A percentile compares a stretch with the other conserved stretches of the same genome.
phyloP scores from a whole-genome alignment of 2,797 vertebrate genomes.

The Apodemus agrarius region DNA sequence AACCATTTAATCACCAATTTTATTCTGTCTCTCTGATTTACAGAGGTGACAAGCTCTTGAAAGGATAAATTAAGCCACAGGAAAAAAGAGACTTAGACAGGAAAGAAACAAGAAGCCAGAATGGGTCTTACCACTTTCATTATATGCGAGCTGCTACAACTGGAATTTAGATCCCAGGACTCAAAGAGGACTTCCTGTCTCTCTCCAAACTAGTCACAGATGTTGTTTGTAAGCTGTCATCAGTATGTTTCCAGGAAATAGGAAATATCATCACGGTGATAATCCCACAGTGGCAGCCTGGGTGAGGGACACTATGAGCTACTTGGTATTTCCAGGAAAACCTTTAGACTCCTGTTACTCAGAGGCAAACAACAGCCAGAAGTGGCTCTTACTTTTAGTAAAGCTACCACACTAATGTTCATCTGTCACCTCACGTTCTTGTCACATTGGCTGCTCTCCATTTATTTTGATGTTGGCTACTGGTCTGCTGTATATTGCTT shows the following conservation, averaged over 20 bases:
- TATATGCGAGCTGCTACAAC: not conserved
- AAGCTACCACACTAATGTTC: not conserved
- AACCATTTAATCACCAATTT: not conserved
- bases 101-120: not conserved
- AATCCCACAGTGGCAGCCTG: not conserved
- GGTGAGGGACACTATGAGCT: not conserved
- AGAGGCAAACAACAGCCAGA: not conserved
- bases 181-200: no score
- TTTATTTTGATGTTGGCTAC: no score
- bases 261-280: not conserved
- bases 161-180: not conserved
- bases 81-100: not conserved
- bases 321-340: not conserved
- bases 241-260: not conserved
- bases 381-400: constrained; percentile 28
- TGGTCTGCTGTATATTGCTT: no score
- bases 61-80: not conserved
- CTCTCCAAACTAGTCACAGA: not conserved
- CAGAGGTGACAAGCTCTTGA: not conserved
- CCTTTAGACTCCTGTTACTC: not conserved
- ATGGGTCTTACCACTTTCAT: not conserved
- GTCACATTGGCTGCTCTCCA: not conserved
- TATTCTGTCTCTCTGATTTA: not conserved
- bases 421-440: not conserved
- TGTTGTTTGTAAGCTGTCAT: not conserved